Percentiles rank a stretch among this genome's conserved stretches.
Conservation (phyloP, 1,140 invertebrate species). For the Nomia melanderi region DNA sequence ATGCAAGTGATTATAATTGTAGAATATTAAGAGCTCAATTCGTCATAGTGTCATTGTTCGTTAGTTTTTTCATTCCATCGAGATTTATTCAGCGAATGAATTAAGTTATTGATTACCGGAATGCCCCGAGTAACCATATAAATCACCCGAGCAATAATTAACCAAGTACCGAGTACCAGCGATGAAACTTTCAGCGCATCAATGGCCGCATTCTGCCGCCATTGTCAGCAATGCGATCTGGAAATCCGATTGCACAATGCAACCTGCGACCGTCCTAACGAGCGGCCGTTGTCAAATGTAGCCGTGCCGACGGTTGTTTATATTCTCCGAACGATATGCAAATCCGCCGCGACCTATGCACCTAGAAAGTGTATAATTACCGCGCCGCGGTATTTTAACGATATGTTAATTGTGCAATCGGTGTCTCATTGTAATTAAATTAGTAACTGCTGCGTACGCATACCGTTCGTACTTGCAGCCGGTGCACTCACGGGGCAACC, state of each 20-base stretch:
- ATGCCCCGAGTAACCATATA: too few relatives aligned
- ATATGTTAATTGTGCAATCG: conserved; percentile 51
- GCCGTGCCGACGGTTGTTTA: conserved; percentile 14
- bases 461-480: background rate
- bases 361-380: conserved; percentile 53
- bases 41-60: too few relatives aligned
- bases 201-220: background rate
- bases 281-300: conserved; percentile 38
- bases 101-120: too few relatives aligned
- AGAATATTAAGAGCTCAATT: too few relatives aligned
- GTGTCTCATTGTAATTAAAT: conserved; percentile 52
- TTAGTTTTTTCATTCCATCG: too few relatives aligned
- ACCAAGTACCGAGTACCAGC: background rate
- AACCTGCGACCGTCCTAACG: conserved; percentile 6
- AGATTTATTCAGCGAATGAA: too few relatives aligned
- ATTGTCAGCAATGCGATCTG: conserved; percentile 4
- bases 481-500: background rate
- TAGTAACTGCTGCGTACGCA: conserved; percentile 45
- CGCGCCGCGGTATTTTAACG: conserved; percentile 47
- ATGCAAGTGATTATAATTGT: too few relatives aligned
- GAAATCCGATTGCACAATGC: conserved; percentile 18
- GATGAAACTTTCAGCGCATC: background rate
- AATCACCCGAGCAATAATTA: too few relatives aligned
- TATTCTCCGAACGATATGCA: conserved; percentile 38
- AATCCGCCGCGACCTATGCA: conserved; percentile 39